These are phyloP conservation scores for Paramisgurnus dabryanus DNA, from an alignment of 2,113 vertebrate species.

Conservation along the genomic window DNA sequence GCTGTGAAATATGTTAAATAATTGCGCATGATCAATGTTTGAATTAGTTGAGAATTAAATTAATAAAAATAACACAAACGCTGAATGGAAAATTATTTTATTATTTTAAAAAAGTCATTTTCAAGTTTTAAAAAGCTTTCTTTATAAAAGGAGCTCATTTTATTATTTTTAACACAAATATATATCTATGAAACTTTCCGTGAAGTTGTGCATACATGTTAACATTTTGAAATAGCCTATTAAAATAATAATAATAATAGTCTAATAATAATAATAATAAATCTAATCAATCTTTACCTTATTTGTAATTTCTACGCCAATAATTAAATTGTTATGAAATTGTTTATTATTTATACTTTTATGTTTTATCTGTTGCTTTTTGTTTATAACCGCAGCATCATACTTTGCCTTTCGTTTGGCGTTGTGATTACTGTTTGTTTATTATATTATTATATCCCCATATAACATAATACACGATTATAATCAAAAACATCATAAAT, in stretches of 20 bases:
- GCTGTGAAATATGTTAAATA: not conserved
- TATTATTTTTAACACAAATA: not conserved
- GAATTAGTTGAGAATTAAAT: too few relatives aligned
- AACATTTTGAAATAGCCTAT: too few relatives aligned
- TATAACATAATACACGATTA: not conserved
- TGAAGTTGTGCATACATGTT: not conserved
- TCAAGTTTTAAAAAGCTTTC: not conserved
- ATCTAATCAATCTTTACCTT: not conserved
- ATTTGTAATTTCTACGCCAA: not conserved
- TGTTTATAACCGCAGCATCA: not conserved
- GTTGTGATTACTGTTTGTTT: constrained; percentile 6
- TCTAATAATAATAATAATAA: not conserved
- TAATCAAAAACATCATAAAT: not conserved
- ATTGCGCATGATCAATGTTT: too few relatives aligned
- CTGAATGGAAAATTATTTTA: too few relatives aligned
- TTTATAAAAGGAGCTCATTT: not conserved
- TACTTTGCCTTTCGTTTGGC: not conserved
- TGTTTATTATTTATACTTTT: not conserved
- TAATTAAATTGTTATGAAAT: not conserved
- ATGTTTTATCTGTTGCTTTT: not conserved
- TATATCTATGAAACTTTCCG: not conserved
- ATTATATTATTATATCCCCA: not conserved
- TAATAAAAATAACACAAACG: too few relatives aligned
- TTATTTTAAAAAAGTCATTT: not conserved
- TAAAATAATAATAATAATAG: too few relatives aligned